Evolutionary conservation across 1,140 invertebrate species (phyloP), one percentile per base, ranked within the genome.

Genomic region (Linepithema humile): DNA sequence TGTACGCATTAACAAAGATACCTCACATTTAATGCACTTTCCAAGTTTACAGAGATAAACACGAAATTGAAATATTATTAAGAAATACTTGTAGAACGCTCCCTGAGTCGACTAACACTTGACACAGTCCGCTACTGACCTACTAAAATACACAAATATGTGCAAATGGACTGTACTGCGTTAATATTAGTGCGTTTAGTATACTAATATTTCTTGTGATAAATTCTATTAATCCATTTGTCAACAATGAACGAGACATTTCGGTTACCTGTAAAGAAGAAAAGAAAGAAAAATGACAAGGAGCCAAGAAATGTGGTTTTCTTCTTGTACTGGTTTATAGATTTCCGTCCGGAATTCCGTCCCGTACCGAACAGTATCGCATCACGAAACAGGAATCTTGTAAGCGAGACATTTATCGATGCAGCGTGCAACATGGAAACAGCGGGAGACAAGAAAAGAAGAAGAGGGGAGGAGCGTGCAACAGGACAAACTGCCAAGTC

Each of bases 401-500:
- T 65, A 84, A 67, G 83, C 53, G 67, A 72, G 73, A 82, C 74
- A 83, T 40, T 62, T 35, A 85, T 55, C 73, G 84, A 69, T 64
- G 62, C 50, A 57, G 48, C 32, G 10, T 17, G 43, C 64, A 74
- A 80, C 38, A 50, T 60, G 55, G 50, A 64, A 75, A 45, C n/a
- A 84, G 72, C 40, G 43, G 40, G 60, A 84, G 78, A 48, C 43
- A 15, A 55, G n/a, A 45, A 38, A 23, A 50, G 26, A 53, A 48
- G 53, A 73, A 80, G 35, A 43, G 38, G 38, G 17, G 12, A 29
- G 12, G 20, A 50, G 72, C 69, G 85, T n/a, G 78, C 62, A 85
- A 91, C 92, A 92, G 90, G 93, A 92, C 91, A 93, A 94, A 92
- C 91, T 93, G 93, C 90, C 93, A 93, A 85, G 90, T 91, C 92